These are phyloP conservation scores for Lagodon rhomboides DNA, from an alignment of 2,797 vertebrate genomes.

Conservation along the genomic window DNA sequence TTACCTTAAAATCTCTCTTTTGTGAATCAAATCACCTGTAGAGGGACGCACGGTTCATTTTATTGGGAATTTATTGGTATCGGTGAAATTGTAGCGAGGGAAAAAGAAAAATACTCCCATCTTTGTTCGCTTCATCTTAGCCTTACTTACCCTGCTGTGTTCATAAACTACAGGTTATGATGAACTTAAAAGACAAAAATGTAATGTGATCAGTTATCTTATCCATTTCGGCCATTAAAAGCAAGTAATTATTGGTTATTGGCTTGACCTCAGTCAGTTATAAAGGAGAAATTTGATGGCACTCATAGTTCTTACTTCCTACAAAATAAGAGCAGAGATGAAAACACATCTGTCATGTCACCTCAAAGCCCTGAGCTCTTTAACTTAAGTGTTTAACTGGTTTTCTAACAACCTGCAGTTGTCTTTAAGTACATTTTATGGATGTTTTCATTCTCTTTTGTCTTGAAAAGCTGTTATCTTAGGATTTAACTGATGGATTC, in stretches of 20 bases:
- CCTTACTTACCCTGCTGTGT: too few species aligned
- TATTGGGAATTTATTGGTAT: too few species aligned
- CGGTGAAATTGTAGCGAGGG: too few species aligned
- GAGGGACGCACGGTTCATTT: neutral
- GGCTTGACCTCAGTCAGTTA: neutral
- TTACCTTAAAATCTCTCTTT: constrained; percentile 25
- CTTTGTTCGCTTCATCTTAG: too few species aligned
- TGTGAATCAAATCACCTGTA: constrained; percentile 21
- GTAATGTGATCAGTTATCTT: too few species aligned
- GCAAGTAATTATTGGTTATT: too few species aligned
- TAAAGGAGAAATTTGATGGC: neutral
- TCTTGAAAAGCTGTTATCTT: constrained; percentile 28
- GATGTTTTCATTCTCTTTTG: constrained; percentile 35
- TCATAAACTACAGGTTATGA: too few species aligned
- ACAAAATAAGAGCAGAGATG: neutral
- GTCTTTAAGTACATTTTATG: constrained; percentile 31
- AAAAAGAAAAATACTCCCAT: too few species aligned
- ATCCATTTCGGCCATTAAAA: too few species aligned
- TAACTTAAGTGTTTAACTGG: neutral
- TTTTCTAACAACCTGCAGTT: neutral
- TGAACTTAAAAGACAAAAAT: too few species aligned
- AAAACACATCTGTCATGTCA: neutral
- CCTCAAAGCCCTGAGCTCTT: neutral
- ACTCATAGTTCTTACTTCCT: neutral
- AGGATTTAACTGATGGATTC: constrained; percentile 17